A percentile compares a stretch with the other conserved stretches of the same genome.
These are phyloP conservation scores for Myotis daubentonii DNA, from an alignment of 2,797 vertebrate species.

Conservation along the genomic window DNA sequence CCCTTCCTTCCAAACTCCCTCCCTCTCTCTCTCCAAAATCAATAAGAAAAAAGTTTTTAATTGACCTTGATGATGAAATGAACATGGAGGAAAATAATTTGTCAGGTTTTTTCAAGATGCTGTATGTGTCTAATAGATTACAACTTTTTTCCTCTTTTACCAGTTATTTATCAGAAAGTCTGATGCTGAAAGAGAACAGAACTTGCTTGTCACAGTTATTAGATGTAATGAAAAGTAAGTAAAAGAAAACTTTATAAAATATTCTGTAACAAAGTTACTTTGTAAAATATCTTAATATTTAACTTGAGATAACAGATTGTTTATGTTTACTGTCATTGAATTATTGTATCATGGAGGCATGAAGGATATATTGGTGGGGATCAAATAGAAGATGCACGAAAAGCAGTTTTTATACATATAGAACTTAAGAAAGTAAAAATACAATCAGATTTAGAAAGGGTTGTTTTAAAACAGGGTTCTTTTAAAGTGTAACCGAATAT, in stretches of 20 bases:
- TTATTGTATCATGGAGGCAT: background rate
- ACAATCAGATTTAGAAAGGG: background rate
- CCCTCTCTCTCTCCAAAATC: background rate
- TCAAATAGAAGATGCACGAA: background rate
- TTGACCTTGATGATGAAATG: background rate
- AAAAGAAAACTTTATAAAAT: constrained; percentile 40
- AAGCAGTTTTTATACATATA: background rate
- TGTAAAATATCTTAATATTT: constrained; percentile 47
- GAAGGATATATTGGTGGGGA: constrained; percentile 14
- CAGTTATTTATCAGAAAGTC: constrained; percentile 94
- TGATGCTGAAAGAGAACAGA: constrained; percentile 91
- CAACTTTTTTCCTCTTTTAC: constrained; percentile 37
- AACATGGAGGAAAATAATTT: constrained; percentile 37
- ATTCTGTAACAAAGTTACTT: constrained; percentile 15
- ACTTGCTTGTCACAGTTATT: constrained; percentile 89
- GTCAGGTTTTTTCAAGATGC: constrained; percentile 13
- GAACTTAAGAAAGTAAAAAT: constrained; percentile 12
- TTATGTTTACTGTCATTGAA: constrained; percentile 29
- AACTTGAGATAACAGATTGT: constrained; percentile 15
- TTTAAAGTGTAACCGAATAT: background rate
- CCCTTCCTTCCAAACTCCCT: background rate
- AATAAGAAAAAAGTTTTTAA: background rate
- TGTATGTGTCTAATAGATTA: constrained; percentile 6
- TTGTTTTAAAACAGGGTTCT: background rate
- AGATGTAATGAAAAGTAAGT: constrained; percentile 97